Evolutionary conservation across 2,113 vertebrate genomes (phyloP).

Genomic region (Melanerpes aurifrons): DNA sequence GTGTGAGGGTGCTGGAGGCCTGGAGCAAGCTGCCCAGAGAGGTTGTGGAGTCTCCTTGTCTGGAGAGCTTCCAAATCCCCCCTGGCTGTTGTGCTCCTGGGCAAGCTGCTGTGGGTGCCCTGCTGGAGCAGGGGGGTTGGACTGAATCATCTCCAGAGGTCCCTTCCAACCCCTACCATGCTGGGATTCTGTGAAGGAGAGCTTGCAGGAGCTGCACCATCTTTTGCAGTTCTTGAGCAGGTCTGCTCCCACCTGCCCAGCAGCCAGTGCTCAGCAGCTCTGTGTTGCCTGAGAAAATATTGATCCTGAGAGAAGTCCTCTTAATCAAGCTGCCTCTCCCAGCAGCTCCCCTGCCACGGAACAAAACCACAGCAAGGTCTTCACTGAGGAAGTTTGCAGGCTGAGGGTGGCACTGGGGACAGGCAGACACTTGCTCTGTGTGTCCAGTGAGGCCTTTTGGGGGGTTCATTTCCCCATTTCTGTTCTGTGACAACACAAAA

Average conservation of each 20-base stretch:
- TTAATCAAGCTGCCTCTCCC: not conserved
- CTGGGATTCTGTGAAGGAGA: not conserved
- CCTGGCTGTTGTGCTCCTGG: too few species aligned
- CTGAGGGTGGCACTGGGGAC: not conserved
- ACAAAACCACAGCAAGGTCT: not conserved
- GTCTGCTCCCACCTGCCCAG: not conserved
- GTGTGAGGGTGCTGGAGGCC: too few species aligned
- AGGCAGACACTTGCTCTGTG: not conserved
- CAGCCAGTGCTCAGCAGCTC: not conserved
- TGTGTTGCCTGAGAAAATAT: not conserved
- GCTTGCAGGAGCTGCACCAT: accelerated
- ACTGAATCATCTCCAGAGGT: not conserved
- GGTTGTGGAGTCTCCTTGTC: too few species aligned
- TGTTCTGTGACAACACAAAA: not conserved
- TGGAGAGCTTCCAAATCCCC: too few species aligned
- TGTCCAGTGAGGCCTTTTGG: accelerated
- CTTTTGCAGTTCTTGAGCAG: not conserved
- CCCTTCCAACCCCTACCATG: not conserved
- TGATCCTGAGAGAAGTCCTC: not conserved
- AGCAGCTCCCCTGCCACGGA: accelerated
- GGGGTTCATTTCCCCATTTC: not conserved
- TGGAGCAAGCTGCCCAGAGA: too few species aligned
- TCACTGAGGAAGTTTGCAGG: not conserved
- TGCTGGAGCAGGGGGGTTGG: not conserved
- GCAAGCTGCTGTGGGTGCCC: too few species aligned